Base-by-base conservation (phyloP, 2,797 vertebrate genomes). In the Protonibea diacanthus region DNA sequence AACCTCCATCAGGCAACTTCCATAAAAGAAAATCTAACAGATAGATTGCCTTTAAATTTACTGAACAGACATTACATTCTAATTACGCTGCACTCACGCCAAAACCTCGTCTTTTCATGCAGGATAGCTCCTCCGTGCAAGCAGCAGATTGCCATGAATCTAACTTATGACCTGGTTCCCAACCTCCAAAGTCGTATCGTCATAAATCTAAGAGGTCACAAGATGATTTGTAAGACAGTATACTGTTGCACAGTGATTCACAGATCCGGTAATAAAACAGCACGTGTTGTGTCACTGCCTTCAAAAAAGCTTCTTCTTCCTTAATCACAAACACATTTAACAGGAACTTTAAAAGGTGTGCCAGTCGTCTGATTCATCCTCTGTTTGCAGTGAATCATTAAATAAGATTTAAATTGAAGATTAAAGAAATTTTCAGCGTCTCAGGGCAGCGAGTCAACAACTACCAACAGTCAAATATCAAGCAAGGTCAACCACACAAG, bases 221-320 rank as follows among this genome's bases (percentile, higher is more conserved):
- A 38, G 8, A 38, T 38, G 33, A 38, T 38, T 38, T 84, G 62
- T 80, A 86, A 85, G 85, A 84, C 78, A 33, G 33, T 69, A 76
- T 82, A 86, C 81, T 88, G 83, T 89, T 88, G 78, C 89, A 86
- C 90, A 89, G 83, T 86, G 77, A 84, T 69, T 86, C 86, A 88
- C 86, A 62, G 73, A 82, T 74, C 71, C 74, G 80, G 61, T 76
- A 93, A 90, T 92, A 90, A 87, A 91, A 90, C 81, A 63, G 82
- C 81, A 89, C 88, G 91, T 74, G 88, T 88, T 83, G 85, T 91
- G 88, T 91, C 91, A 88, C 85, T 91, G 85, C 88, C 88, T 90
- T 83, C 80, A 65, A 67, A 5, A 25, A 23, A 20, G 59, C 12
- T 3, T 74, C 48, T 13, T 40, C 13, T 58, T 63, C 7, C 17